Evolutionary conservation across 2,888 invertebrate species (phyloP).

Genomic region (Chloroclystis v-ata): DNA sequence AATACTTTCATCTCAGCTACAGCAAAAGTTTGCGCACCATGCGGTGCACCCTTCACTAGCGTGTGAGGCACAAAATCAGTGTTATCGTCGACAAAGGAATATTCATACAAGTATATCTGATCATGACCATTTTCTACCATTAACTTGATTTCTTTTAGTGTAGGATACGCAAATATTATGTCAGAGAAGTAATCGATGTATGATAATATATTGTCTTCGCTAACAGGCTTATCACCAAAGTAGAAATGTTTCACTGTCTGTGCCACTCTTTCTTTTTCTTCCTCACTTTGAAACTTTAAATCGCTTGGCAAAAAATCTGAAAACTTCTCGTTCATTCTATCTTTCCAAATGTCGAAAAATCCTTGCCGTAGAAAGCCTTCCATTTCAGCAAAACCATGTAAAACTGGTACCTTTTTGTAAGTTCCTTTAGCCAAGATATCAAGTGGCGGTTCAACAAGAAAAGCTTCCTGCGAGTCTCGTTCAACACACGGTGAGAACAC

Average conservation of each 20-base stretch:
- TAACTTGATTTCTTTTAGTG: not conserved
- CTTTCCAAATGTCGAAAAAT: conserved; percentile 31
- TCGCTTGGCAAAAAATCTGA: conserved; percentile 36
- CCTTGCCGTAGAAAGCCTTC: conserved; percentile 35
- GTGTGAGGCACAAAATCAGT: conserved; percentile 1
- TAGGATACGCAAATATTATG: conserved; percentile 8
- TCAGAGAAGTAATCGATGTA: conserved; percentile 13
- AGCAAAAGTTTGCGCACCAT: not conserved
- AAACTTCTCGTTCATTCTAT: conserved; percentile 36
- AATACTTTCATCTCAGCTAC: not conserved
- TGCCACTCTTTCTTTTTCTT: conserved; percentile 8
- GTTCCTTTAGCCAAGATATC: conserved; percentile 39
- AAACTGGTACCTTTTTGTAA: conserved; percentile 40
- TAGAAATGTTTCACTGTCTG: conserved; percentile 10
- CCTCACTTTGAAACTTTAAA: conserved; percentile 22
- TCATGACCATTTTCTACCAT: conserved; percentile 30
- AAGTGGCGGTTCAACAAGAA: conserved; percentile 42
- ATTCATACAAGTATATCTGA: conserved; percentile 43
- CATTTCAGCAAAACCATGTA: conserved; percentile 45
- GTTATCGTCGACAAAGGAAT: conserved; percentile 35
- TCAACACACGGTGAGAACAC: conserved; percentile 38
- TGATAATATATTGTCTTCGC: conserved; percentile 3
- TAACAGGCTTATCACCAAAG: conserved; percentile 4
- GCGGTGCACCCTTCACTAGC: not conserved
- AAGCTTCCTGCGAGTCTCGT: conserved; percentile 17